Evolutionary conservation across 1,140 invertebrate genomes (phyloP), one percentile per base, ranked within the genome.

Genomic region (Daktulosphaira vitifoliae): DNA sequence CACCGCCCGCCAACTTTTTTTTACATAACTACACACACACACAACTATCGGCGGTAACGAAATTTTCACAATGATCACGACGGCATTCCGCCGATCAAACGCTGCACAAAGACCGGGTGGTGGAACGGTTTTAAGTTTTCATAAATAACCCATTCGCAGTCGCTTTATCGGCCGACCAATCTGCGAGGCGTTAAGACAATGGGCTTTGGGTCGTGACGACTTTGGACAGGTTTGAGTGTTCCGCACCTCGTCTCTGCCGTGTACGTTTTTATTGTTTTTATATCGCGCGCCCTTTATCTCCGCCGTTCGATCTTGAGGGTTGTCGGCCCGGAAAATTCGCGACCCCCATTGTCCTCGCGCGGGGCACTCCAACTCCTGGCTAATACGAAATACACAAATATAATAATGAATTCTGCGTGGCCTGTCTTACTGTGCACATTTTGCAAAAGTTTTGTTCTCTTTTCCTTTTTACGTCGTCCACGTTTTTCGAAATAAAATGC

Each of bases 191-290:
- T 62, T 62, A 62, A 62, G 56, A 62, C 56, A 62, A 62, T 62
- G 46, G 56, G 54, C 54, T 59, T 59, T 59, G 54, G 56, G 42
- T 62, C 56, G 56, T 62, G 56, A 62, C 56, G 56, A 62, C 56
- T 48, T 62, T 33, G 56, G 56, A 62, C 56, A 62, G 56, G 56
- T 62, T 62, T 39, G 56, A 62, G 54, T 46, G 56, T 46, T 44
- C 53, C 42, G 42, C 56, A 39, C 42, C 42, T 29, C 29, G 5
- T 11, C 29, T 11, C 29, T 11, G 29, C 29, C 29, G 29, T 33
- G 5, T 11, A 33, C 29, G 56, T 39, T 62, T 62, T 62, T 62
- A 62, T 62, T 62, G 56, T 62, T 62, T 62, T 62, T 62, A 62
- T 22, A 62, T 42, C 42, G 56, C 39, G n/a, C 39, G n/a, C 11